Conservation (phyloP, 2,888 invertebrate species). For the Ennomos erosarius region DNA sequence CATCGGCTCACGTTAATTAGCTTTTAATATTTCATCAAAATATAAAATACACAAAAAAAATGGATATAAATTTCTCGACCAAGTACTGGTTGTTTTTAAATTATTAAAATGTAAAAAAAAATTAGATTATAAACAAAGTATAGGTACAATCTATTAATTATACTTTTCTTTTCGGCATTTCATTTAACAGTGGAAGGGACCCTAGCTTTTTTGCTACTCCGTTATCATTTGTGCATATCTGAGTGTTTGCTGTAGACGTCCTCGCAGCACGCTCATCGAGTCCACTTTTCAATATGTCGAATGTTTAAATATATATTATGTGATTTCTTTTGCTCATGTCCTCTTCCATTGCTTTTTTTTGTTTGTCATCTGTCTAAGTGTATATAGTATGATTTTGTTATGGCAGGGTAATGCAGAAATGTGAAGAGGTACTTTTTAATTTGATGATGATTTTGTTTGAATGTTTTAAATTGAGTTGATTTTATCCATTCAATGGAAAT, state of each 20-base stretch:
- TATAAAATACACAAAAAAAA: constrained; percentile 86
- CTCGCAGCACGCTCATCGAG: constrained; percentile 53
- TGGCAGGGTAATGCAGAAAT: constrained; percentile 84
- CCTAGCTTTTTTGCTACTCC: constrained; percentile 63
- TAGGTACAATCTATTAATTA: constrained; percentile 85
- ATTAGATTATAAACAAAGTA: constrained; percentile 84
- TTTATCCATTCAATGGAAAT: constrained; percentile 83
- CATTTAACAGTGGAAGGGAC: constrained; percentile 77
- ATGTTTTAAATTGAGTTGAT: constrained; percentile 82
- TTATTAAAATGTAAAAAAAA: constrained; percentile 86
- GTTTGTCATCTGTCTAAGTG: constrained; percentile 79
- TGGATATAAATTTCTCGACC: constrained; percentile 85
- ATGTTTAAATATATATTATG: constrained; percentile 73
- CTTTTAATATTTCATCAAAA: constrained; percentile 86
- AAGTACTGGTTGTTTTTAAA: constrained; percentile 85
- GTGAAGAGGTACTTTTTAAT: constrained; percentile 83
- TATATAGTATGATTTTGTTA: constrained; percentile 83
- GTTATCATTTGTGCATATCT: constrained; percentile 59
- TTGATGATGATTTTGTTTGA: constrained; percentile 79
- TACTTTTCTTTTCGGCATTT: constrained; percentile 84
- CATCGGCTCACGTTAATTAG: constrained; percentile 86
- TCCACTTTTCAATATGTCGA: constrained; percentile 67
- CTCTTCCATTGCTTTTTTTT: constrained; percentile 83
- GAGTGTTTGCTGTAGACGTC: constrained; percentile 47
- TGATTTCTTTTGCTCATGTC: constrained; percentile 81